phyloP scores from a whole-genome alignment of 2,113 vertebrate species.

The Caranx ignobilis region DNA sequence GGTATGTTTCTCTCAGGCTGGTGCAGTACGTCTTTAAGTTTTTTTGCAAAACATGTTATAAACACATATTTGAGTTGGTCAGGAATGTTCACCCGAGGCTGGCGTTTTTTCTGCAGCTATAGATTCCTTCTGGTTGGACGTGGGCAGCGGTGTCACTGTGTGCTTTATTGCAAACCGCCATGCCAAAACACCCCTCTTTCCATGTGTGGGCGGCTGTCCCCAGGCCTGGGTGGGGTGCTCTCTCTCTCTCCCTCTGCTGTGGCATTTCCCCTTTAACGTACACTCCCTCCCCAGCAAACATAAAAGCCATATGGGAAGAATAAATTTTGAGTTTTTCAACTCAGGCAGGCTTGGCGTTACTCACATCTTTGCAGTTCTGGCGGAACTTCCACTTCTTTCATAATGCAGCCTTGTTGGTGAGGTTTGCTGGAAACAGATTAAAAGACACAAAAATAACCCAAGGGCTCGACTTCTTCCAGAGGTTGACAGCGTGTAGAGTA shows the following conservation, averaged over 20 bases:
- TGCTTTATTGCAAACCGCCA: slow-evolving; percentile 62
- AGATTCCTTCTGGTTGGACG: slow-evolving; percentile 46
- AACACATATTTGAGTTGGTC: slow-evolving; percentile 27
- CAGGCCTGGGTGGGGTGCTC: slow-evolving; percentile 64
- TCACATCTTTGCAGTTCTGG: slow-evolving; percentile 26
- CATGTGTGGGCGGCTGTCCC: slow-evolving; percentile 67
- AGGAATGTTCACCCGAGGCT: slow-evolving; percentile 53
- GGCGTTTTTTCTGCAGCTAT: slow-evolving; percentile 41
- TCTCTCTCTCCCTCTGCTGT: slow-evolving; percentile 25
- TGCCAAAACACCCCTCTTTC: slow-evolving; percentile 58
- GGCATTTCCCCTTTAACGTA: slow-evolving; percentile 51
- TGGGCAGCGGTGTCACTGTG: slow-evolving; percentile 59
- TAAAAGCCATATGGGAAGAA: slow-evolving; percentile 61
- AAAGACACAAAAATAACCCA: slow-evolving; percentile 53
- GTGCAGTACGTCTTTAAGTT: neutral
- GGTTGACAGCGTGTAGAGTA: neutral
- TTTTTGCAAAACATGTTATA: slow-evolving; percentile 28
- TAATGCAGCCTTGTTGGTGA: slow-evolving; percentile 33
- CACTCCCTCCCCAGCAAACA: slow-evolving; percentile 40
- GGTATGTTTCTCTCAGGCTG: slow-evolving; percentile 14
- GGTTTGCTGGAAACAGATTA: slow-evolving; percentile 56
- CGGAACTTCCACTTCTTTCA: slow-evolving; percentile 25
- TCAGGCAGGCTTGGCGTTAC: neutral
- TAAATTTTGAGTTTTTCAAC: slow-evolving; percentile 18
- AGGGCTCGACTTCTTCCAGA: slow-evolving; percentile 8